These are phyloP conservation scores for Pachyramphus minor DNA, from an alignment of 2,113 vertebrate genomes.

Conservation along the genomic window DNA sequence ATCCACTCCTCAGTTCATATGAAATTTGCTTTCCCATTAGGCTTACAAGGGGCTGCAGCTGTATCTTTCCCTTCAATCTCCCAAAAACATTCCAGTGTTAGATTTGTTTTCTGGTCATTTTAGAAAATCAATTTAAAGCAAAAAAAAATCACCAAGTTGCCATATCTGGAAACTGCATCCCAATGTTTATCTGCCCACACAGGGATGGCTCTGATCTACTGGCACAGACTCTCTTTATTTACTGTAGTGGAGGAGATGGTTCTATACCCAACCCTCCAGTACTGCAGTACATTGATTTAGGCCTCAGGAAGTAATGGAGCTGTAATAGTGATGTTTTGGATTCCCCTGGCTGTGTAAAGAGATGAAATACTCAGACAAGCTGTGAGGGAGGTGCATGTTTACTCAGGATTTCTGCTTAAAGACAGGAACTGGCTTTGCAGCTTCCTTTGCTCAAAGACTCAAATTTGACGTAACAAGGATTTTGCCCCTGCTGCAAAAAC, in stretches of 20 bases:
- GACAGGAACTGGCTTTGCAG: neutral
- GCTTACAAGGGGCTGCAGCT: constrained; percentile 19
- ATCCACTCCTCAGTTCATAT: neutral
- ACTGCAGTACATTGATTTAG: neutral
- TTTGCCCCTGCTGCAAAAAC: neutral
- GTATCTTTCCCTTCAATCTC: neutral
- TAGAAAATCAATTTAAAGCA: neutral
- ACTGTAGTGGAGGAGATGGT: neutral
- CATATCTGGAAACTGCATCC: neutral
- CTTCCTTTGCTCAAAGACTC: neutral
- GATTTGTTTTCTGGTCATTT: constrained; percentile 8
- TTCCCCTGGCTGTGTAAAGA: neutral
- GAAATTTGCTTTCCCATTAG: neutral
- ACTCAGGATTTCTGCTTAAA: neutral
- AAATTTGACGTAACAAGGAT: neutral
- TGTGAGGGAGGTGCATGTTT: neutral
- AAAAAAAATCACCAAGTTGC: neutral
- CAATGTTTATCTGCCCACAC: accelerated
- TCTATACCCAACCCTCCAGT: neutral
- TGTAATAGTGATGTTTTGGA: neutral
- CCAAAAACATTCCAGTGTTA: neutral
- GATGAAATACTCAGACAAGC: neutral
- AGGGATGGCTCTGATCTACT: neutral
- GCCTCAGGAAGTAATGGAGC: neutral
- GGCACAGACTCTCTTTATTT: accelerated